phyloP scores from a whole-genome alignment of 2,888 invertebrate genomes.

The Nomada flava region DNA sequence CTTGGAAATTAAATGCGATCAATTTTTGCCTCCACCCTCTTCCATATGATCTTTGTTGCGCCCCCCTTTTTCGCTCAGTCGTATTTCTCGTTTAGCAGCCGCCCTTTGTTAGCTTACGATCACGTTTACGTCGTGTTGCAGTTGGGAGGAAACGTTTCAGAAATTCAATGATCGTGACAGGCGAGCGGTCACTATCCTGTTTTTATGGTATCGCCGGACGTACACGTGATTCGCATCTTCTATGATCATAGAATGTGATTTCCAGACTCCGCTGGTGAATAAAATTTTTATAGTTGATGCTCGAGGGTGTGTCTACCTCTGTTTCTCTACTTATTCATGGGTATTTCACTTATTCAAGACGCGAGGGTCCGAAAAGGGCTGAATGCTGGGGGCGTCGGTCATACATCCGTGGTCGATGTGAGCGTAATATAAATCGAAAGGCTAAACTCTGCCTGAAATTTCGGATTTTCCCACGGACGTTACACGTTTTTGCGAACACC shows the following conservation, averaged over 20 bases:
- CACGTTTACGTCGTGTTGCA: not conserved
- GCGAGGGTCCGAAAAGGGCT: slow-evolving; percentile 71
- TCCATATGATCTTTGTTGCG: not conserved
- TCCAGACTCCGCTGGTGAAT: slow-evolving; percentile 61
- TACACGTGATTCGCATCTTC: slow-evolving; percentile 39
- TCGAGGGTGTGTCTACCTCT: slow-evolving; percentile 55
- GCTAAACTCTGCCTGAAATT: slow-evolving; percentile 67
- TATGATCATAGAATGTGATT: slow-evolving; percentile 64
- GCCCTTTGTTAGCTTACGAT: not conserved
- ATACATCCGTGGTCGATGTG: slow-evolving; percentile 68
- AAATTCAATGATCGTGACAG: slow-evolving; percentile 9
- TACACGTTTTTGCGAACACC: not conserved
- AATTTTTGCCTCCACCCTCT: slow-evolving; percentile 1
- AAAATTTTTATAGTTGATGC: slow-evolving; percentile 60
- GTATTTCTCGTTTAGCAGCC: no score
- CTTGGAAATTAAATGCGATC: slow-evolving; percentile 36
- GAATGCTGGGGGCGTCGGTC: slow-evolving; percentile 66
- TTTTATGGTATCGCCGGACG: not conserved
- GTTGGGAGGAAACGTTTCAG: not conserved
- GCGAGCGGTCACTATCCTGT: not conserved
- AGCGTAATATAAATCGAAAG: slow-evolving; percentile 75
- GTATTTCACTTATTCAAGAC: slow-evolving; percentile 81
- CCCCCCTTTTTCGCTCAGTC: not conserved
- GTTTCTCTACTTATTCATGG: slow-evolving; percentile 79
- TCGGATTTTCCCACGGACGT: slow-evolving; percentile 54